These are phyloP conservation scores for Cassiopea andromeda DNA, from an alignment of 30 jellyfish, hydroid and myxozoan species.

Conservation along the genomic window DNA sequence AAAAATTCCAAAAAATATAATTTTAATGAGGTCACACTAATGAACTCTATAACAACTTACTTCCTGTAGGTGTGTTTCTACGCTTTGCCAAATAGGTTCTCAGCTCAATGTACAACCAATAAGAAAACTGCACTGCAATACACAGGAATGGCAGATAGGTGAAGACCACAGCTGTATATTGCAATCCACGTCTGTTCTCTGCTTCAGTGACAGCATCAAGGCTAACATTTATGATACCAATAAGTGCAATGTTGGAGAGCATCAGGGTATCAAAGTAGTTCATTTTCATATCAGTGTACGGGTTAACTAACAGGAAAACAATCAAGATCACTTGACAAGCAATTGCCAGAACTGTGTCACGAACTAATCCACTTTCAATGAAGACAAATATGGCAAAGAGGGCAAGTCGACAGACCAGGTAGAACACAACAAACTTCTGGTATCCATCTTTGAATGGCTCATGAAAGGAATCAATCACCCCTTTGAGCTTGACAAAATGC, in stretches of 20 bases:
- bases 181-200: slow-evolving; percentile 45
- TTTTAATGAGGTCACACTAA: too few relatives aligned
- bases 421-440: slow-evolving; percentile 72
- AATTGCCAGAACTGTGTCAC: slow-evolving; percentile 65
- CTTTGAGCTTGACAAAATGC: slow-evolving; percentile 24
- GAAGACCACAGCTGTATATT: slow-evolving; percentile 22
- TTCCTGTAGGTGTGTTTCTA: background rate
- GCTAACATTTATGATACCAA: slow-evolving; percentile 63
- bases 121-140: slow-evolving; percentile 6
- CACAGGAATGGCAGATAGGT: slow-evolving; percentile 43
- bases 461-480: slow-evolving; percentile 61
- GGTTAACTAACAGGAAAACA: slow-evolving; percentile 58
- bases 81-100: background rate
- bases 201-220: slow-evolving; percentile 40
- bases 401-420: slow-evolving; percentile 58
- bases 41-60: background rate
- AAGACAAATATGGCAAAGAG: slow-evolving; percentile 52
- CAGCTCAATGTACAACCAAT: slow-evolving; percentile 18
- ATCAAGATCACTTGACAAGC: slow-evolving; percentile 52
- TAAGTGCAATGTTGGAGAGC: slow-evolving; percentile 55
- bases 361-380: slow-evolving; percentile 48
- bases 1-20: too few relatives aligned
- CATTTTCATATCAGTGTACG: slow-evolving; percentile 63
- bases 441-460: slow-evolving; percentile 66
- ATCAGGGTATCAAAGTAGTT: slow-evolving; percentile 74